Percentiles rank a stretch among this genome's conserved stretches.
Conservation (phyloP, 2,113 vertebrate genomes). For the Pluvianellus socialis region DNA sequence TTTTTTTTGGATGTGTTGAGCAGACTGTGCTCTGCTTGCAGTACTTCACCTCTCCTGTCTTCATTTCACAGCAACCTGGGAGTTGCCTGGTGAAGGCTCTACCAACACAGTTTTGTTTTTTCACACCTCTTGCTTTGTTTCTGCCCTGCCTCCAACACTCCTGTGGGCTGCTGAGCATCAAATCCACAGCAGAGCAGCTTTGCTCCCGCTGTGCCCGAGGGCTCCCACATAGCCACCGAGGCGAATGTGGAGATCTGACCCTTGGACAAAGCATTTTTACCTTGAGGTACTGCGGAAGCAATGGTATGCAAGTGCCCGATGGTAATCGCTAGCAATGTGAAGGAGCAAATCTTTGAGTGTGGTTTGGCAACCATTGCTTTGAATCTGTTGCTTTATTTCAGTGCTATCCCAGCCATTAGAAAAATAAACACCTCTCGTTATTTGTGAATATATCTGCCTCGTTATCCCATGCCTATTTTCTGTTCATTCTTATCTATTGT, state of each 20-base stretch:
- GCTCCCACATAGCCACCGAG: accelerated
- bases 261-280: background rate
- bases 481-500: background rate
- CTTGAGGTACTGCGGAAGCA: background rate
- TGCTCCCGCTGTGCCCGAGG: background rate
- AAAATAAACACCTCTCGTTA: background rate
- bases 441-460: background rate
- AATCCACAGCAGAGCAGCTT: background rate
- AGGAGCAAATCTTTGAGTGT: background rate
- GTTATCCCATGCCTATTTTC: background rate
- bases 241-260: background rate
- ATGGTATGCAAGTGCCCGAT: background rate
- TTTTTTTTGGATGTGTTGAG: background rate
- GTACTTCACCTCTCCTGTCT: background rate
- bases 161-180: background rate
- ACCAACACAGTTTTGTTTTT: background rate
- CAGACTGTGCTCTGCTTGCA: background rate
- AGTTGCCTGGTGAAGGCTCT: background rate
- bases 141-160: background rate
- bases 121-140: constrained; percentile 6
- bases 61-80: background rate
- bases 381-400: background rate
- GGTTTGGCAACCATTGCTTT: background rate
- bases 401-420: background rate
- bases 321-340: background rate